Percentiles rank a stretch among this genome's conserved stretches.
Conservation (phyloP, 2,113 vertebrate species). For the Hippocampus barbouri region DNA sequence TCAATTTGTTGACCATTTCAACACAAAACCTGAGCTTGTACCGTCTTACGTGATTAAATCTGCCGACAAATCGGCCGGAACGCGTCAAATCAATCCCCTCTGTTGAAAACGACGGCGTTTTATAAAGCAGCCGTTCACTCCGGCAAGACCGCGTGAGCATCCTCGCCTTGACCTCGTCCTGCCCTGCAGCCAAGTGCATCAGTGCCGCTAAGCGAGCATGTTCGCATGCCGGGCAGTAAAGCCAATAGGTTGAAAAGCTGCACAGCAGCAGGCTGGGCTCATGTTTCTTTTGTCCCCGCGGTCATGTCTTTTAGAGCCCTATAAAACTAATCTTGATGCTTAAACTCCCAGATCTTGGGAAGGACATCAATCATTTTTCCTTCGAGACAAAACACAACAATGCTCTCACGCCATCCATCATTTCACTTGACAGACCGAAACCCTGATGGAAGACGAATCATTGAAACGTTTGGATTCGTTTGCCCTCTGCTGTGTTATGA, state of each 20-base stretch:
- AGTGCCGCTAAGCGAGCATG: background rate
- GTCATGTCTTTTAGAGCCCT: background rate
- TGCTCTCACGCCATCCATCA: conserved; percentile 1
- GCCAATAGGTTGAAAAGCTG: background rate
- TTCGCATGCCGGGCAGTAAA: background rate
- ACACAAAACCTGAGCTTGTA: background rate
- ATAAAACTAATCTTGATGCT: background rate
- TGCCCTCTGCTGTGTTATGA: background rate
- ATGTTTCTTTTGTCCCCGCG: background rate
- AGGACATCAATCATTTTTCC: background rate
- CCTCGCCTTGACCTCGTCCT: background rate
- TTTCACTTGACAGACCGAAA: background rate
- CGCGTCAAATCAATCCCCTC: background rate
- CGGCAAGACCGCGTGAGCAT: background rate
- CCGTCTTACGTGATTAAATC: background rate
- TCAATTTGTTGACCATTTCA: background rate
- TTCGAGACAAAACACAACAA: background rate
- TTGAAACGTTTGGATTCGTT: background rate
- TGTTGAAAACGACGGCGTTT: background rate
- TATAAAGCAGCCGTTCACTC: background rate
- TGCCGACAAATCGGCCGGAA: background rate
- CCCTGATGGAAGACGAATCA: background rate
- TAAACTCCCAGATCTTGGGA: background rate
- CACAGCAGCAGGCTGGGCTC: background rate
- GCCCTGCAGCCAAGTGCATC: background rate